Base-by-base conservation (phyloP, 2,888 invertebrate genomes). In the Lydus trimaculatus region DNA sequence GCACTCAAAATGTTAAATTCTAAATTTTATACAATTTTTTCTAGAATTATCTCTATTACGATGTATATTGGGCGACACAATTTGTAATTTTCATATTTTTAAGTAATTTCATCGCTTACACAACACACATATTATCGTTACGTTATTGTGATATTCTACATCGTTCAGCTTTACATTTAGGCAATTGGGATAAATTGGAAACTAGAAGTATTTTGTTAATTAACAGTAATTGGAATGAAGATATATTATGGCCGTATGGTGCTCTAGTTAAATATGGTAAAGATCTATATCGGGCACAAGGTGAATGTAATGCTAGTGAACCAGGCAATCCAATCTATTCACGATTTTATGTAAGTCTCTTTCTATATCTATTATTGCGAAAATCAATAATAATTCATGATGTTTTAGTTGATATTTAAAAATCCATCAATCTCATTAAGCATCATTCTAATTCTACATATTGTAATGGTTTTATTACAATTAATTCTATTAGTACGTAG, bases 81-180 rank as follows among this genome's bases (percentile, higher is more conserved):
- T 96, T 98, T 82, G 90, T 94, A 13, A 88, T 92, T 31, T 91
- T 97, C 76, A 92, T 95, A 60, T 96, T 95, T 90, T 86, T 95
- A 70, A 94, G 95, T 48, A 91, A 94, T 74, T 93, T 95, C 82
- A 92, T 92, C 3, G 91, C 96, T 80, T 91, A 94, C 79, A 88
- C 91, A 1, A 88, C 90, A 6, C 94, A 94, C 71, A 85, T 91
- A 70, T 85, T 91, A 66, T 86, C 89, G 0, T 72, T 90, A 0
- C 84, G 89, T 72, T 95, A 95, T 82, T 93, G 95, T 80, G 98
- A 99, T 87, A 91, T 94, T 39, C 87, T 98, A 70, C 98, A 99
- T 84, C 89, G 95, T 78, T 93, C 96, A 68, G 93, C 97, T 0
- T 85, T 94, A 61, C 98, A 99, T 85, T 89, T 98, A 61, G 98